These are phyloP conservation scores for Enteromius fasciolatus DNA, from an alignment of 2,797 vertebrate genomes.

Conservation along the genomic window DNA sequence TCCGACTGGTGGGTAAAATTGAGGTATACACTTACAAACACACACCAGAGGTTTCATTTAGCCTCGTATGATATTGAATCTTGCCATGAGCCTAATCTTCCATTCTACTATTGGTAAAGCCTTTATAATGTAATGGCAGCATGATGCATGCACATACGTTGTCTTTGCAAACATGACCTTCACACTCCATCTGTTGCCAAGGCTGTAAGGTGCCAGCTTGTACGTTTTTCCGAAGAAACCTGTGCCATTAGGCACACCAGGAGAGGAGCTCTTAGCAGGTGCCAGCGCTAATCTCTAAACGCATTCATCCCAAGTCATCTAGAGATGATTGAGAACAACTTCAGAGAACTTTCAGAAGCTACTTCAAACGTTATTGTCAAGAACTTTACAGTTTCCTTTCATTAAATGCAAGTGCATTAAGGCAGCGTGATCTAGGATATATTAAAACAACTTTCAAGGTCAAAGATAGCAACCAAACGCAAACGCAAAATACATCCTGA, in stretches of 20 bases:
- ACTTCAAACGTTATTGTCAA: not conserved
- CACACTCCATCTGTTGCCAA: constrained; percentile 71
- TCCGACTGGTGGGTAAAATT: constrained; percentile 60
- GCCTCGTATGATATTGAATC: not conserved
- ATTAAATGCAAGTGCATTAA: not conserved
- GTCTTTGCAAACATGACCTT: constrained; percentile 67
- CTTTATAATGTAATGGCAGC: not conserved
- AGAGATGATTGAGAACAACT: not conserved
- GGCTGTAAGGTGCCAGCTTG: constrained; percentile 61
- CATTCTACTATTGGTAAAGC: not conserved
- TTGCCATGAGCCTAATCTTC: not conserved
- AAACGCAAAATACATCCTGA: not conserved
- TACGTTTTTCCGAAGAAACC: constrained; percentile 58
- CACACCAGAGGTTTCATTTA: not conserved
- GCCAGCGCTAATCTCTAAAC: not conserved
- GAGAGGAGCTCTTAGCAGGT: constrained; percentile 7
- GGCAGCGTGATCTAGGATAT: not conserved
- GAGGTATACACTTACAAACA: constrained; percentile 50
- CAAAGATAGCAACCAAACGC: not conserved
- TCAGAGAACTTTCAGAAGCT: not conserved
- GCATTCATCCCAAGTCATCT: not conserved
- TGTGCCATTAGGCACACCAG: constrained; percentile 19
- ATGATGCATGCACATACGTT: not conserved
- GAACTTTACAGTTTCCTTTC: not conserved
- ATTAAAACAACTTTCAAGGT: constrained; percentile 20